Evolutionary conservation across 2,113 vertebrate genomes (phyloP), one percentile per base, ranked within the genome.

Genomic region (Sciurus niger): DNA sequence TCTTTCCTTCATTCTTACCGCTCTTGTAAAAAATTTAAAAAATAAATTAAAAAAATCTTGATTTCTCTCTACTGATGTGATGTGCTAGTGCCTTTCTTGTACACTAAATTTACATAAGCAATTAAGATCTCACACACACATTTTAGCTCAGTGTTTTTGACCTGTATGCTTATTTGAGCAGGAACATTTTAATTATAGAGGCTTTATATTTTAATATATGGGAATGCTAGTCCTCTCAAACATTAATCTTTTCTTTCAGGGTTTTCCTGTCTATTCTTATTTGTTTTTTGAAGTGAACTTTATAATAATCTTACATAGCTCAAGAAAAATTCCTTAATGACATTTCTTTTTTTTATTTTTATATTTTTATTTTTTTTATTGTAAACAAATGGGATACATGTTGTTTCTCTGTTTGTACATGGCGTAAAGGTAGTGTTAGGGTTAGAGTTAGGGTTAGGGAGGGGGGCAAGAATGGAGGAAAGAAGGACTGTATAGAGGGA

Each of bases 251-350:
- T 72, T 12, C 43, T 63, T 76, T 60, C 30, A 77, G 65, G 13
- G 32, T 40, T 93, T 90, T 73, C 14, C 18, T 4, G 11, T 25
- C 18, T 34, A 34, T 73, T 85, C 14, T 96, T 86, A 76, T n/a
- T 63, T 89, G 84, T 58, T 90, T 73, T 60, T 48, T 48, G 40
- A 85, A 86, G 58, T 94, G 32, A 84, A n/a, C 30, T 93, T 88
- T 74, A 67, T 87, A n/a, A 76, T 88, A 92, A 77, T 72, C 8
- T 48, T 63, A 28, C 73, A 24, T 84, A 92, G 32, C 20, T 79
- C 77, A 94, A 58, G 73, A 30, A 63, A 82, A 97, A n/a, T 10
- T 37, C 5, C 24, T 67, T 43, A n/a, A n/a, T 94, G 20, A 30
- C 80, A 94, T 83, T 89, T 87, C 46, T 89, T 37, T 37, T 37